phyloP scores from a whole-genome alignment of 1,140 invertebrate species.

The Diachasmimorpha longicaudata region DNA sequence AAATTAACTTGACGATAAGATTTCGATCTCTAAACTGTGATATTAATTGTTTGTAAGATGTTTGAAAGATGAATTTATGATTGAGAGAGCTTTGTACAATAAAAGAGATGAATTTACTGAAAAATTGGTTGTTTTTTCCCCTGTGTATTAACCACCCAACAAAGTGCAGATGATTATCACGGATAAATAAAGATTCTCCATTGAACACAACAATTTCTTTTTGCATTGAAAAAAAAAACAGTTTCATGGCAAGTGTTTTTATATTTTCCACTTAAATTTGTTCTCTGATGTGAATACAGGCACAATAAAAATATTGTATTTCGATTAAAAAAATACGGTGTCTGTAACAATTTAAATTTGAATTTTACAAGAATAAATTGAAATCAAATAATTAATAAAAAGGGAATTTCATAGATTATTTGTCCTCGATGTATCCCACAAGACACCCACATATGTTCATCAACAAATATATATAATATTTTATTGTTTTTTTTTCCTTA shows the following conservation, averaged over 20 bases:
- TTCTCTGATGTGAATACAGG: no score
- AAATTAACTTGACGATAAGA: constrained; percentile 45
- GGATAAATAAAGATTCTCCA: no score
- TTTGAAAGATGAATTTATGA: constrained; percentile 47
- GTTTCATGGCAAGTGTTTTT: no score
- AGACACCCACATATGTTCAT: constrained; percentile 20
- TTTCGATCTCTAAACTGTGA: constrained; percentile 63
- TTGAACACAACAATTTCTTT: no score
- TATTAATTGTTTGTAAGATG: constrained; percentile 60
- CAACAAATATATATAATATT: constrained; percentile 54
- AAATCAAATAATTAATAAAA: no score
- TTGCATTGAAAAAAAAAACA: no score
- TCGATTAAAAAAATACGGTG: no score
- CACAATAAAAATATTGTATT: no score
- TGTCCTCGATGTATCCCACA: neutral
- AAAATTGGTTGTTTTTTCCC: neutral
- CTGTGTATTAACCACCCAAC: neutral
- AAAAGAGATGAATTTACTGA: neutral
- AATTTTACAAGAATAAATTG: no score
- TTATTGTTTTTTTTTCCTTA: constrained; percentile 40
- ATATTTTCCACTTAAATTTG: no score
- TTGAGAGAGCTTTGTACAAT: neutral
- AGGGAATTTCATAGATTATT: no score
- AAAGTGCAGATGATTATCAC: neutral
- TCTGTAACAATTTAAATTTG: no score